phyloP scores from a whole-genome alignment of 2,888 invertebrate species.

The Drosophila kanekoi region DNA sequence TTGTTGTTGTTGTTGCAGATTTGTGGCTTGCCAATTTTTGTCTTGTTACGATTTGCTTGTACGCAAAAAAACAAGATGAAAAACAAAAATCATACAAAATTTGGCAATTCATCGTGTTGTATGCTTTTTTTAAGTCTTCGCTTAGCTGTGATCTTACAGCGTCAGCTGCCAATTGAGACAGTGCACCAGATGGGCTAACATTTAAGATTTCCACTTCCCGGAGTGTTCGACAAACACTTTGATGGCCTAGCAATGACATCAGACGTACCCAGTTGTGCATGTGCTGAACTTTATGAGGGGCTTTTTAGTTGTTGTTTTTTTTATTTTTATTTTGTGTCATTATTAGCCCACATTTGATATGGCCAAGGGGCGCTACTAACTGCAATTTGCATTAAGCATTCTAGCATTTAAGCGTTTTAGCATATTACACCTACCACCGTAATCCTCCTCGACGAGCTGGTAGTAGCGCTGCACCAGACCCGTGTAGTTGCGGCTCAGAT shows the following conservation, averaged over 20 bases:
- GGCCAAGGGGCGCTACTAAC: conserved; percentile 24
- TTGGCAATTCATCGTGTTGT: conserved; percentile 57
- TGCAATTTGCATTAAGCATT: conserved; percentile 23
- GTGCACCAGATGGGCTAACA: conserved; percentile 13
- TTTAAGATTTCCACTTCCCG: conserved; percentile 32
- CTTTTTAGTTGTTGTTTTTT: not conserved
- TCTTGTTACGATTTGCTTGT: conserved; percentile 49
- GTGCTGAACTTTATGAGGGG: conserved; percentile 1
- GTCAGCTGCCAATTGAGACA: conserved; percentile 20
- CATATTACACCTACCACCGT: conserved; percentile 87
- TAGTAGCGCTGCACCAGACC: conserved; percentile 90
- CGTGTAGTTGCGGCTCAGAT: conserved; percentile 87
- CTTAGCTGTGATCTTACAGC: conserved; percentile 22
- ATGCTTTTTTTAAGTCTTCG: conserved; percentile 24
- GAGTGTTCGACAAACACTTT: conserved; percentile 1
- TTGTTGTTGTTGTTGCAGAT: conserved; percentile 6
- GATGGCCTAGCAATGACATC: conserved; percentile 29
- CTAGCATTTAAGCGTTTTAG: not conserved
- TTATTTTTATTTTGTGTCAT: conserved; percentile 3
- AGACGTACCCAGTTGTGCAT: not conserved
- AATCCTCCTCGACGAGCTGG: conserved; percentile 89
- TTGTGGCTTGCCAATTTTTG: conserved; percentile 42
- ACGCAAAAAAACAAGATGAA: no score
- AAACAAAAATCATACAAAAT: conserved; percentile 18
- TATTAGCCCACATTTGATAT: conserved; percentile 32